Evolutionary conservation across 2,888 invertebrate genomes (phyloP), one percentile per base, ranked within the genome.

Genomic region (Eumacrocentrus americanus): DNA sequence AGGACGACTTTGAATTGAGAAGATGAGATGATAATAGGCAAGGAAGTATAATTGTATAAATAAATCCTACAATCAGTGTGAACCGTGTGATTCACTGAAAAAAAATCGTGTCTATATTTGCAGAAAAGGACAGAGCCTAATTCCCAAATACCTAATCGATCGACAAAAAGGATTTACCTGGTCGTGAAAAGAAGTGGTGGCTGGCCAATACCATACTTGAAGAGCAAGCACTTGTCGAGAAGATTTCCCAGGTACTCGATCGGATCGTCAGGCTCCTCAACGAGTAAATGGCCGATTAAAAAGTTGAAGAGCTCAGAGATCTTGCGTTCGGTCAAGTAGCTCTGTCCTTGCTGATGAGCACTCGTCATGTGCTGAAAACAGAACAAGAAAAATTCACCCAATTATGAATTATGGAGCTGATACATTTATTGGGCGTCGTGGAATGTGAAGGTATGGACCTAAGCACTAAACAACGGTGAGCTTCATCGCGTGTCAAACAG

Each of bases 291-390:
- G 1, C 81, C 77, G 51, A 81, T 77, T 51, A 84, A 72, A 69
- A 82, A 84, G 65, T 81, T 80, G 66, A 82, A 82, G 37, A 84
- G 79, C 61, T 83, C 80, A 63, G 78, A 81, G 48, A 83, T 81
- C 44, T 78, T 79, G 55, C 81, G 82, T 1, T 73, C 65, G 20
- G 76, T 69, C 44, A 84, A 69, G 70, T 83, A 84, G 20, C 67
- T 69, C 35, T 79, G 76, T 0, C 82, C 82, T 46, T 73, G 69
- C 18, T 72, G 70, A 70, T 81, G 78, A 1, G 76, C 71, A 67
- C 69, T 75, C 12, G 59, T 55, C 14, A 50, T 47, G 59, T 64
- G 46, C 67, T 16, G 22, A 40, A 47, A 38, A 56, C n/a, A 34
- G 11, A 53, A 58, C 20, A 1, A 20, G 20, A n/a, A 23, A n/a